Percentiles rank a stretch among this genome's conserved stretches.
These are phyloP conservation scores for Xenopus petersii DNA, from an alignment of 2,797 vertebrate genomes.

Conservation along the genomic window DNA sequence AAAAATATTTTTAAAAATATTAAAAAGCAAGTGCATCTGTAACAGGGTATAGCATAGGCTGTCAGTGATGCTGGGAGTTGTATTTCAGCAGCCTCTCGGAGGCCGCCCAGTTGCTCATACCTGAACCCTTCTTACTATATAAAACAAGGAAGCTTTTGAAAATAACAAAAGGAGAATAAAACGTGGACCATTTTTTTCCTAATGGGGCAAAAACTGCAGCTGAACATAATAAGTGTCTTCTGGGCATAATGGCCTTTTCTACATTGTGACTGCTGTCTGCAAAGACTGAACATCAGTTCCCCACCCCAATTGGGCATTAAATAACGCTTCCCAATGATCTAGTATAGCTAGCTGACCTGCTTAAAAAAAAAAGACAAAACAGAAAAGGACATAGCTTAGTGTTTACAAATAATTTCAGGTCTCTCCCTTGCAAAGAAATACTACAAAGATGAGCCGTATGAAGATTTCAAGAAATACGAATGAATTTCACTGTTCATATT, in stretches of 20 bases:
- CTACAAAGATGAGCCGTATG: neutral
- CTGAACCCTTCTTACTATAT: too few species aligned
- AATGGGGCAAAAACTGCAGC: neutral
- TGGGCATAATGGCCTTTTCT: neutral
- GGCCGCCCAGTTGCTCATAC: too few species aligned
- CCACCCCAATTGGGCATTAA: conserved; percentile 5
- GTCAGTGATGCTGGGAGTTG: too few species aligned
- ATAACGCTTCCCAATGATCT: neutral
- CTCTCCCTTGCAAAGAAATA: neutral
- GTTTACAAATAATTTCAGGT: conserved; percentile 9
- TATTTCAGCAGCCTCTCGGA: too few species aligned
- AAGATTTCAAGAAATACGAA: conserved; percentile 5
- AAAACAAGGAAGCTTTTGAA: too few species aligned
- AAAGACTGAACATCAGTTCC: neutral
- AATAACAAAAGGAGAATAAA: too few species aligned
- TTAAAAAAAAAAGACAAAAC: neutral
- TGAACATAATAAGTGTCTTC: neutral
- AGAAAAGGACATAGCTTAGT: conserved; percentile 10
- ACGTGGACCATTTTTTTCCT: too few species aligned
- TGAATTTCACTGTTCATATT: conserved; percentile 26
- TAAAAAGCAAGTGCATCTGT: too few species aligned
- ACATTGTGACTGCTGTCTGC: neutral
- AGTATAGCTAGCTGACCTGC: neutral
- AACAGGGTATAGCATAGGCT: too few species aligned
- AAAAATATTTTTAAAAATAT: too few species aligned